phyloP scores from a whole-genome alignment of 2,797 vertebrate species.

The Clarias fuscus region DNA sequence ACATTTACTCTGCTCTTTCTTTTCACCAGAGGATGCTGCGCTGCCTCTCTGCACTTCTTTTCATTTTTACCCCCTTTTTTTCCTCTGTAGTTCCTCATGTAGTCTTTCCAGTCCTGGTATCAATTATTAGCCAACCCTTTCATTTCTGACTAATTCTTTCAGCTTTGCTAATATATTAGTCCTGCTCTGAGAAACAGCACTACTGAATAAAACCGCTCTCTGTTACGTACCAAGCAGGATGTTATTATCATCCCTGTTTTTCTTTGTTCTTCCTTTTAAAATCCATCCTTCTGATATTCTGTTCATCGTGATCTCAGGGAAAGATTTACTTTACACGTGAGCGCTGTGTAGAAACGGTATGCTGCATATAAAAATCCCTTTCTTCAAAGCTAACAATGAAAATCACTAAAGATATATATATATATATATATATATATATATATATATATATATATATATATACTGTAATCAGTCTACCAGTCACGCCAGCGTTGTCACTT shows the following conservation, averaged over 20 bases:
- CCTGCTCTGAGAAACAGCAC: background rate
- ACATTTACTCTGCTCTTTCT: constrained; percentile 76
- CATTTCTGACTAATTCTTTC: background rate
- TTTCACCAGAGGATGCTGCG: constrained; percentile 69
- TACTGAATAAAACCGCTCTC: background rate
- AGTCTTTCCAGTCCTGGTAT: constrained; percentile 28
- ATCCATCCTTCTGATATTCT: background rate
- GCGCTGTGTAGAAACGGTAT: background rate
- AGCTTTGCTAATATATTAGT: background rate
- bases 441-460: too few species aligned
- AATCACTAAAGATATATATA: too few species aligned
- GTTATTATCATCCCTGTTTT: background rate
- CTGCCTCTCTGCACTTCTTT: constrained; percentile 63
- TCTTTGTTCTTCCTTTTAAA: background rate
- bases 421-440: too few species aligned
- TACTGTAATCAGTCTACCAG: background rate
- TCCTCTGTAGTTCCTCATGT: background rate
- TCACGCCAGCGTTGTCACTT: background rate
- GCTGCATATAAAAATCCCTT: background rate
- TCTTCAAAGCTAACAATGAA: background rate
- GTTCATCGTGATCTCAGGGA: background rate
- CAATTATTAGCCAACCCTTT: constrained; percentile 37
- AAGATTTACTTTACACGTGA: background rate
- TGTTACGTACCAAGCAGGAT: background rate
- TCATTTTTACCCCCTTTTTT: background rate